Conservation (phyloP, 2,888 invertebrate species). For the Ectemnius continuus region DNA sequence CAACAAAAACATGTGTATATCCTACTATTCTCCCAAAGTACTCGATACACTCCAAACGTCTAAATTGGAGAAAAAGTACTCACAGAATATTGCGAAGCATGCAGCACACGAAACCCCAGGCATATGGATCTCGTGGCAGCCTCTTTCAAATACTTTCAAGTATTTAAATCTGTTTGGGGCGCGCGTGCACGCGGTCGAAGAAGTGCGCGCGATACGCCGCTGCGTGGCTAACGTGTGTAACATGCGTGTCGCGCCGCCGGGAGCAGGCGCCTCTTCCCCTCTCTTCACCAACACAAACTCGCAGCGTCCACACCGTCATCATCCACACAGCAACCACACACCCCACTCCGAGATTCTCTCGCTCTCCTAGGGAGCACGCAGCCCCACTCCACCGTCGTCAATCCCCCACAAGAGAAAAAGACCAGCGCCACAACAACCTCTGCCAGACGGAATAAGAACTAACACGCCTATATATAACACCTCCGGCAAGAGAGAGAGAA, state of each 20-base stretch:
- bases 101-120: not conserved
- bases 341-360: not conserved
- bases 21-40: no score
- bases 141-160: not conserved
- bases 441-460: not conserved
- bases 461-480: not conserved
- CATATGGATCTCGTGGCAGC: not conserved
- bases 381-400: not conserved
- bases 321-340: not conserved
- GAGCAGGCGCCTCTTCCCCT: conserved; percentile 5
- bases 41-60: no score
- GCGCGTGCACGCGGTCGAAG: not conserved
- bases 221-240: not conserved
- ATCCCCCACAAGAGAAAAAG: not conserved
- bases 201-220: not conserved
- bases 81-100: no score
- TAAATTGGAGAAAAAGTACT: no score
- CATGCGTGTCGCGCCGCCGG: conserved; percentile 7
- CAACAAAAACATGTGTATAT: no score
- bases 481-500: not conserved
- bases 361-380: not conserved
- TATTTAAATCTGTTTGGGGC: no score
- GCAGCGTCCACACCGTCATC: not conserved
- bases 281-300: not conserved
- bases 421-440: not conserved